Conservation (phyloP, 2,888 invertebrate genomes). For the Nephrotoma flavescens region DNA sequence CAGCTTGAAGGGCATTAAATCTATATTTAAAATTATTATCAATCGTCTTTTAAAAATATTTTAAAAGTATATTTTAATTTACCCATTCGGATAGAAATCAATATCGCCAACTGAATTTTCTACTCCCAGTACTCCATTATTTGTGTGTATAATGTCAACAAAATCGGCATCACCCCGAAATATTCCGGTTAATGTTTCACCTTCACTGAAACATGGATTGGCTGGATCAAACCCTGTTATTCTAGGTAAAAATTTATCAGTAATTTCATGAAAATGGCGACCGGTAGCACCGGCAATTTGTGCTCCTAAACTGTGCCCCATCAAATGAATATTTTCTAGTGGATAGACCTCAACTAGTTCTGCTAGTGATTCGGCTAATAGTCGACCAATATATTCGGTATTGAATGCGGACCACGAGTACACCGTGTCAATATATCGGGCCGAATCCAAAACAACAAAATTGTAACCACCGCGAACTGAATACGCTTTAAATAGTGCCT, state of each 20-base stretch:
- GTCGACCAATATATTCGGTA: slow-evolving; percentile 9
- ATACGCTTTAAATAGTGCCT: slow-evolving; percentile 22
- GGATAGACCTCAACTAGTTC: neutral
- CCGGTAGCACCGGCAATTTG: slow-evolving; percentile 27
- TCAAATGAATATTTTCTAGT: slow-evolving; percentile 11
- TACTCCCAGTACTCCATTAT: slow-evolving; percentile 23
- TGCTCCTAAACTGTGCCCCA: slow-evolving; percentile 22
- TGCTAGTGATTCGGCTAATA: slow-evolving; percentile 7
- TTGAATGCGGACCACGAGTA: slow-evolving; percentile 13
- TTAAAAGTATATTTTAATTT: neutral
- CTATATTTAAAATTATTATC: neutral
- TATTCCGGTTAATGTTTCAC: slow-evolving; percentile 20
- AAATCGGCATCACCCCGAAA: slow-evolving; percentile 23
- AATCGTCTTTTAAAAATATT: neutral
- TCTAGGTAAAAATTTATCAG: slow-evolving; percentile 20
- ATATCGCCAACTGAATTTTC: slow-evolving; percentile 24
- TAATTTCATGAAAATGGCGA: slow-evolving; percentile 20
- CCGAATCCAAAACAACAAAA: slow-evolving; percentile 22
- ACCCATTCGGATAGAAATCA: slow-evolving; percentile 27
- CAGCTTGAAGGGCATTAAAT: slow-evolving; percentile 17
- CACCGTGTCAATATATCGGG: slow-evolving; percentile 11
- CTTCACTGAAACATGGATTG: slow-evolving; percentile 26
- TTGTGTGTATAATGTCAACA: slow-evolving; percentile 26
- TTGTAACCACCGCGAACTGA: slow-evolving; percentile 25
- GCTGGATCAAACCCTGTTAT: slow-evolving; percentile 30